Conservation (phyloP, 2,797 vertebrate genomes). For the Limosa lapponica region DNA sequence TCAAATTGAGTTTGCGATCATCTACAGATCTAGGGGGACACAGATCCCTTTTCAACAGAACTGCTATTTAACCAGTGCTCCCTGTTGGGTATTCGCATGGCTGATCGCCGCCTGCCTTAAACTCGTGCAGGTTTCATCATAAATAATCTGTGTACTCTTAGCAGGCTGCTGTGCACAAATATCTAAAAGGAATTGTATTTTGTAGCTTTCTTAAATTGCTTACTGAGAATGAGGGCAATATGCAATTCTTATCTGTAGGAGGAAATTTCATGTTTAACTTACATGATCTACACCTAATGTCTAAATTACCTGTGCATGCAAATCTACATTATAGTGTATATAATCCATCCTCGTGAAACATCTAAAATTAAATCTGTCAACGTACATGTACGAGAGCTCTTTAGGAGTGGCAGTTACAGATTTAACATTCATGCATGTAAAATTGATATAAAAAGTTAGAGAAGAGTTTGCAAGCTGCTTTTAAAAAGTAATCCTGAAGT, state of each 20-base stretch:
- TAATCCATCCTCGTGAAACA: slow-evolving; percentile 36
- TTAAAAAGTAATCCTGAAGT: background rate
- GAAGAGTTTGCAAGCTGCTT: background rate
- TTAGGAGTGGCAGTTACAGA: background rate
- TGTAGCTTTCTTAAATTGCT: background rate
- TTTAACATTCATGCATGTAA: slow-evolving; percentile 4
- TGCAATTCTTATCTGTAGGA: slow-evolving; percentile 15
- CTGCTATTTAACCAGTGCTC: background rate
- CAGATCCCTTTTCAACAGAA: background rate
- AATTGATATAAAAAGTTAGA: slow-evolving; percentile 7
- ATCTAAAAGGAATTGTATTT: background rate
- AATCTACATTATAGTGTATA: background rate
- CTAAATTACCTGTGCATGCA: slow-evolving; percentile 64
- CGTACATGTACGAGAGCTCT: background rate
- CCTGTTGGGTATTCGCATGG: background rate
- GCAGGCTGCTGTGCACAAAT: background rate
- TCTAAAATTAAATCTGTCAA: slow-evolving; percentile 55
- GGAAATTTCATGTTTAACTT: slow-evolving; percentile 51
- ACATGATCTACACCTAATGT: slow-evolving; percentile 30
- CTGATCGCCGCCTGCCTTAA: background rate
- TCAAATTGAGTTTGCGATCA: background rate
- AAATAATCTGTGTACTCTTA: background rate
- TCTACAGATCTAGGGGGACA: background rate
- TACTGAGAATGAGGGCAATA: background rate
- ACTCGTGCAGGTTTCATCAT: background rate